Percentiles rank a stretch among this genome's conserved stretches.
Conservation (phyloP, 1,140 invertebrate genomes). For the Pygmarrhopalites habei region DNA sequence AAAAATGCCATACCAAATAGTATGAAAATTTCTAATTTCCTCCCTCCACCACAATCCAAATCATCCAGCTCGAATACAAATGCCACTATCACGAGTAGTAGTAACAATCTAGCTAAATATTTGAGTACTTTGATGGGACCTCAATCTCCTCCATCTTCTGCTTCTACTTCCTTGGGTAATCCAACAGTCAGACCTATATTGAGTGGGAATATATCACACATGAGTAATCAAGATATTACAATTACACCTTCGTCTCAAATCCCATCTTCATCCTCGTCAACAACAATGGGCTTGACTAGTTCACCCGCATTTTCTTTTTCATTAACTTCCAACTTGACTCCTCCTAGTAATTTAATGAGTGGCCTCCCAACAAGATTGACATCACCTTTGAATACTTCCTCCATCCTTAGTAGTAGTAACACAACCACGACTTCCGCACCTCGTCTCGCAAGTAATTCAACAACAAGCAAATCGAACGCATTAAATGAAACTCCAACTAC, state of each 20-base stretch:
- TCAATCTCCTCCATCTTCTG: slow-evolving; percentile 1
- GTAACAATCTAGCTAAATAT: slow-evolving; percentile 23
- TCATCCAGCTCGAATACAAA: slow-evolving; percentile 14
- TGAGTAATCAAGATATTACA: neutral
- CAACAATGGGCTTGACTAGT: too few species aligned
- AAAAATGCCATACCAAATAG: slow-evolving; percentile 31
- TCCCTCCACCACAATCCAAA: slow-evolving; percentile 9
- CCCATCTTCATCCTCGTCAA: neutral
- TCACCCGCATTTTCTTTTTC: neutral
- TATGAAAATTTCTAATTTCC: slow-evolving; percentile 38
- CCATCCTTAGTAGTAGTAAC: too few species aligned
- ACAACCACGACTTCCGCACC: too few species aligned
- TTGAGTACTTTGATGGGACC: slow-evolving; percentile 11
- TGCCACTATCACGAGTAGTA: slow-evolving; percentile 26
- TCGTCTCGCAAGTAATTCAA: too few species aligned
- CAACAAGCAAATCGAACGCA: too few species aligned
- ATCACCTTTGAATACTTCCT: too few species aligned
- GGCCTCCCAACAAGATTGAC: too few species aligned
- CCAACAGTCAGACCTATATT: neutral
- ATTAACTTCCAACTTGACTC: neutral
- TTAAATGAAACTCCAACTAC: too few species aligned
- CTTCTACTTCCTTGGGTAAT: neutral
- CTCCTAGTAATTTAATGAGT: too few species aligned
- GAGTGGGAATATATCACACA: neutral
- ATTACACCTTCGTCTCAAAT: neutral